Base-by-base conservation (phyloP, 2,888 invertebrate species). In the Philopedon plagiatum region DNA sequence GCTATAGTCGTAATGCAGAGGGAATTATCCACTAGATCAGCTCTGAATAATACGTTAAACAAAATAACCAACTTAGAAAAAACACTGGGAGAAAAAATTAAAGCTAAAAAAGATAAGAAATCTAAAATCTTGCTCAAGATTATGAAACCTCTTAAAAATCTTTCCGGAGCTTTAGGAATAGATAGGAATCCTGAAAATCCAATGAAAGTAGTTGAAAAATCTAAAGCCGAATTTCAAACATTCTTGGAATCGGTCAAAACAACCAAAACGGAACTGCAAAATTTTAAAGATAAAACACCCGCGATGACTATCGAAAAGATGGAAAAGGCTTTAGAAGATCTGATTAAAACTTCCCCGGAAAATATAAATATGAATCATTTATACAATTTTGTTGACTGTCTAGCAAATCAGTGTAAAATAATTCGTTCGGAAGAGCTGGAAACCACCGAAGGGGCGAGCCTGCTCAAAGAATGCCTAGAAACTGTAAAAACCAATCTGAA, bases 1-100 rank as follows among this genome's bases (percentile, higher is more conserved):
- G 78, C 79, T 2, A 81, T 85, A 13, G 83, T 85, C 19, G 80
- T 76, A 49, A 81, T 85, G 13, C 81, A 84, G 74, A 80, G 77
- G 65, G 77, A 78, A 58, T 64, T 81, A 21, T 75, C 76, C n/a
- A 76, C 71, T 39, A 78, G 79, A 67, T 72, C 71, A 23, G 58
- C 71, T 37, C 15, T 82, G 5, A 72, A 74, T 5, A 76, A 70
- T n/a, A 67, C 71, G 34, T 34, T 74, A 49, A 71, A 75, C 13
- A 68, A 73, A 51, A 75, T 82, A 15, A 18, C 49, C 8, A 60
- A 67, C 0, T 63, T 74, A 37, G 74, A 75, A 44, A 65, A 62
- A 62, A 15, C 2, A 9, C 8, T 13, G 9, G 71, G 34, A 21
- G 32, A 41, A 37, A 71, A 67, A 18, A 62, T 19, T 8, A 70